phyloP scores from a whole-genome alignment of 2,888 invertebrate species.

The Proisotoma minuta region DNA sequence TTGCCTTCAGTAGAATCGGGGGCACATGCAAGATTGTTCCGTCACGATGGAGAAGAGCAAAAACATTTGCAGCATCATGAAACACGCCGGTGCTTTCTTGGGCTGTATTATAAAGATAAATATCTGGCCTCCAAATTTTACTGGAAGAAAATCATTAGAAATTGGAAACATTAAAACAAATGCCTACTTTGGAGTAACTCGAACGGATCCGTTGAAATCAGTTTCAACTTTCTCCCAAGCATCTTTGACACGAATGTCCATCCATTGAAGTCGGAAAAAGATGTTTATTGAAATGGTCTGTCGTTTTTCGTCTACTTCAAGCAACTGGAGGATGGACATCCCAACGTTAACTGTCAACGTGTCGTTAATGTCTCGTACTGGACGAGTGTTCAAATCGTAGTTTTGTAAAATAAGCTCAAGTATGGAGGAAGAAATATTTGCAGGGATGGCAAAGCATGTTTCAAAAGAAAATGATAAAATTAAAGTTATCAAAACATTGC shows the following conservation, averaged over 20 bases:
- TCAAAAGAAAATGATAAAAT: too few relatives aligned
- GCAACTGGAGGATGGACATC: background rate
- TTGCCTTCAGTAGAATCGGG: background rate
- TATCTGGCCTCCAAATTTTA: background rate
- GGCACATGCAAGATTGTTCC: background rate
- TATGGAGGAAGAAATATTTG: too few relatives aligned
- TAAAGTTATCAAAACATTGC: too few relatives aligned
- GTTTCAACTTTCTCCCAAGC: background rate
- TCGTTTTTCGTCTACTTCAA: background rate
- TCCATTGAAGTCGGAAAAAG: background rate
- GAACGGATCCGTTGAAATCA: too few relatives aligned
- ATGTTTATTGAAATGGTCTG: background rate
- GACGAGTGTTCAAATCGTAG: background rate
- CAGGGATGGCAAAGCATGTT: too few relatives aligned
- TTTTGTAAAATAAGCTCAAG: too few relatives aligned
- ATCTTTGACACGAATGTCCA: background rate
- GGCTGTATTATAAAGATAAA: background rate
- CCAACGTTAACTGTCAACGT: background rate
- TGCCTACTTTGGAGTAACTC: background rate
- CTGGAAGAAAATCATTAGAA: too few relatives aligned
- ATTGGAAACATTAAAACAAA: too few relatives aligned
- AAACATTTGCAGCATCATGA: background rate
- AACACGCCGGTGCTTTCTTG: background rate
- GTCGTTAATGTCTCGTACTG: background rate
- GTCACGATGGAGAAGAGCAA: background rate